Base-by-base conservation (phyloP, 2,888 invertebrate genomes). In the Lagria hirta region DNA sequence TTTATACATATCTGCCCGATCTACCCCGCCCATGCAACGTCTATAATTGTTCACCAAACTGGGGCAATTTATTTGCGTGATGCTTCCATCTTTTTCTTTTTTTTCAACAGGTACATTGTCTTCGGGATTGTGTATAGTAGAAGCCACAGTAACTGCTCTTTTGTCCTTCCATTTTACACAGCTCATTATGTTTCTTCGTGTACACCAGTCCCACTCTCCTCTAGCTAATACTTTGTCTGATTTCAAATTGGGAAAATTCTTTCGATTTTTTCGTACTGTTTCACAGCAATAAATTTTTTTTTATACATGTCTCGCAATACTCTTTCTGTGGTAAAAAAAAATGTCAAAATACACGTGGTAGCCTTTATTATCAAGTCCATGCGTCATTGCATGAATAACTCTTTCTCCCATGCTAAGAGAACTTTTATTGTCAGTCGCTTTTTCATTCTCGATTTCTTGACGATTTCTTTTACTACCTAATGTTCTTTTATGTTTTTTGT, bases 1-100 rank as follows among this genome's bases (percentile, higher is more conserved):
- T 50, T 58, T 60, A n/a, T 57, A 30, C 57, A 52, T 54, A 33
- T 66, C 62, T 16, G 52, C 47, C 46, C 61, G 58, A 50, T 67
- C 64, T 3, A 65, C 61, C 41, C 47, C 54, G 8, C 59, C 59
- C 64, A 65, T 65, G 46, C 62, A 44, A 7, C 16, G 37, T 41
- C 59, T 65, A 34, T 63, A 64, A 37, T 60, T 48, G 15, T 47
- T 51, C 7, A 64, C 48, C 20, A 58, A 30, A 38, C 20, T 33
- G 8, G 59, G 59, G 33, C 62, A 62, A 14, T n/a, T n/a, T n/a
- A n/a, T n/a, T n/a, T n/a, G n/a, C 5, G 10, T 26, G 6, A 12
- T 26, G 3, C 12, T 13, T 2, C 26, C 26, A 12, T 26, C 26
- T 8, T 26, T 8, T 26, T 26, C 26, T 5, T 8, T 5, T 26